Evolutionary conservation across 2,888 invertebrate species (phyloP), one percentile per base, ranked within the genome.

Genomic region (Ornithoptera alexandrae): DNA sequence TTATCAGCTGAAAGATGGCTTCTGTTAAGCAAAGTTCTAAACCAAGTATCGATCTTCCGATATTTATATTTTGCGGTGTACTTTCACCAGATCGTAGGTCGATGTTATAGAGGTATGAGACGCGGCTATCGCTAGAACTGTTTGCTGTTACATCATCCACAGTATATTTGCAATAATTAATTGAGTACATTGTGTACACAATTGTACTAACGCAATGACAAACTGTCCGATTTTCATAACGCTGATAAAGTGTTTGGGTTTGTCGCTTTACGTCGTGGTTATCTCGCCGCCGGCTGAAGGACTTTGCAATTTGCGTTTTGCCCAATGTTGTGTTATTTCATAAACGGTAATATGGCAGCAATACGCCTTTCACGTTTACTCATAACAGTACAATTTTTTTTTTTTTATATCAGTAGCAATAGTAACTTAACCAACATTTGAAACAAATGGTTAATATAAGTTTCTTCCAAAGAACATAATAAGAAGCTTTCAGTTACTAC

Each of bases 241-340:
- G 30, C 39, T 15, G 39, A 57, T 65, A 62, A 50, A 30, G 60
- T 57, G 46, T 60, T 39, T 46, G 17, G 46, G n/a, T 65, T 62
- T 65, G 65, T 62, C 65, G 46, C 58, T 58, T 58, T 68, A 50
- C 18, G 46, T 50, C 42, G n/a, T 20, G 62, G 62, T 69, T 65
- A 50, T 69, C 65, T 46, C 65, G 57, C 62, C 61, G 58, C 10
- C 56, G 50, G 12, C 22, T n/a, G 67, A 68, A 68, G 65, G 65
- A 69, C 69, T 56, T 65, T 36, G 62, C 57, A 57, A 62, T 69
- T 65, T 66, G 36, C 36, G 58, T 62, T 66, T 62, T 65, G 58
- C 65, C 65, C 65, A 66, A 66, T 69, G 65, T 69, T 65, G 62
- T 58, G 20, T 46, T 46, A 58, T 62, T 62, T 57, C 58, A 58